Percentiles rank a stretch among this genome's conserved stretches.
phyloP scores from a whole-genome alignment of 2,113 vertebrate species.

The Scytalopus superciliaris region DNA sequence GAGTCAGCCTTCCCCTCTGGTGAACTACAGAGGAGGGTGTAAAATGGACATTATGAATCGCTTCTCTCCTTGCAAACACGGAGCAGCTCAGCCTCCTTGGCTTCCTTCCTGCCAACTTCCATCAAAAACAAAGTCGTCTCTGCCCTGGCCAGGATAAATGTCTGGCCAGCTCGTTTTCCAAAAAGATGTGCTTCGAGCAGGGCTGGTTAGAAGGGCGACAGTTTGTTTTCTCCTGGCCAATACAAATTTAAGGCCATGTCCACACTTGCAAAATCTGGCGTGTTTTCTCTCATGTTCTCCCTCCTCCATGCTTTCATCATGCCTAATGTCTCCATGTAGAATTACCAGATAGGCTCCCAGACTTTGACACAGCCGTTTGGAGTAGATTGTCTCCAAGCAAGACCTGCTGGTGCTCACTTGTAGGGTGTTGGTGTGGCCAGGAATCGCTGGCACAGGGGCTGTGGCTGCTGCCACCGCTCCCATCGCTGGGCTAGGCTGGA shows the following conservation, averaged over 20 bases:
- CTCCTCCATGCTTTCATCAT: not conserved
- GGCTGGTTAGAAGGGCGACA: slow-evolving; percentile 29
- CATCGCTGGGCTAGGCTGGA: rapidly evolving
- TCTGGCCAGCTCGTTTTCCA: not conserved
- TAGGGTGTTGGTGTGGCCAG: not conserved
- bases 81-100: slow-evolving; percentile 28
- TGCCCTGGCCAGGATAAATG: not conserved
- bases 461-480: not conserved
- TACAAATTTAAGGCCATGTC: not conserved
- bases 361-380: not conserved
- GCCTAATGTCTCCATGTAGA: not conserved
- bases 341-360: not conserved
- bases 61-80: slow-evolving; percentile 2
- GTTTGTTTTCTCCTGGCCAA: slow-evolving; percentile 9
- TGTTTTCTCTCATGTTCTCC: not conserved
- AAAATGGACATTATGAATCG: not conserved
- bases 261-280: not conserved
- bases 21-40: not conserved
- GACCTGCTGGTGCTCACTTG: not conserved
- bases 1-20: not conserved
- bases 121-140: slow-evolving; percentile 52
- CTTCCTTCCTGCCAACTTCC: slow-evolving; percentile 29
- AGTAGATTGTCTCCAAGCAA: not conserved
- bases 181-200: slow-evolving; percentile 5
- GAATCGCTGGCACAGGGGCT: not conserved